phyloP scores from a whole-genome alignment of 2,888 invertebrate species.

The Eristalinus aeneus region DNA sequence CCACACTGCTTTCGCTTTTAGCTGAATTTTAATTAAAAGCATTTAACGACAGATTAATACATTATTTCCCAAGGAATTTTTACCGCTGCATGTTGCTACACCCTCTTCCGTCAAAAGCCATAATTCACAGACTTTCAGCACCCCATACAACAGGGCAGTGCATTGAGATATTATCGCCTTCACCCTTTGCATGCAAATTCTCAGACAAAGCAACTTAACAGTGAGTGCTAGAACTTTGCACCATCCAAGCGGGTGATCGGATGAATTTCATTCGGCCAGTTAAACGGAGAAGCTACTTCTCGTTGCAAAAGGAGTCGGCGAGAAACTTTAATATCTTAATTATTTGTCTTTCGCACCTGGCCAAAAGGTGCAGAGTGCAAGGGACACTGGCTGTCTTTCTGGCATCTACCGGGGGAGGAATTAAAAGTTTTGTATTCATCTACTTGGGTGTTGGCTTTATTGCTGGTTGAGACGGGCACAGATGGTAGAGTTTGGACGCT shows the following conservation, averaged over 20 bases:
- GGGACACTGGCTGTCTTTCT: slow-evolving; percentile 3
- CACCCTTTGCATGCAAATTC: slow-evolving; percentile 28
- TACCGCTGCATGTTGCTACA: background rate
- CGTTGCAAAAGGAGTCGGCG: slow-evolving; percentile 76
- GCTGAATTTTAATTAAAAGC: slow-evolving; percentile 28
- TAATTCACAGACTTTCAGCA: slow-evolving; percentile 16
- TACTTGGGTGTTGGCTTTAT: background rate
- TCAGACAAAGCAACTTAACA: background rate
- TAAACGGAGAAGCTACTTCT: slow-evolving; percentile 7
- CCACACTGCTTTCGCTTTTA: background rate
- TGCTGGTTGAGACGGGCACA: background rate
- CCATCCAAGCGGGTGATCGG: slow-evolving; percentile 15
- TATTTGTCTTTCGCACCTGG: slow-evolving; percentile 75
- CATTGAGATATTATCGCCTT: slow-evolving; percentile 5
- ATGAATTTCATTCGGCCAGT: slow-evolving; percentile 13
- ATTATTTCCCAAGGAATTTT: slow-evolving; percentile 23
- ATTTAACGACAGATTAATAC: slow-evolving; percentile 28
- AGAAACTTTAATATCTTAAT: slow-evolving; percentile 76
- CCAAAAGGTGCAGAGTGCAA: slow-evolving; percentile 57
- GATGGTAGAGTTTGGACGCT: background rate
- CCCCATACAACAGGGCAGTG: background rate
- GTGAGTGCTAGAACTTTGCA: background rate
- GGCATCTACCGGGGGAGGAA: background rate
- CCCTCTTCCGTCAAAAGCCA: background rate
- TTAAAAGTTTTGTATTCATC: slow-evolving; percentile 4